phyloP scores from a whole-genome alignment of 2,888 invertebrate genomes.

The Anoplius nigerrimus region DNA sequence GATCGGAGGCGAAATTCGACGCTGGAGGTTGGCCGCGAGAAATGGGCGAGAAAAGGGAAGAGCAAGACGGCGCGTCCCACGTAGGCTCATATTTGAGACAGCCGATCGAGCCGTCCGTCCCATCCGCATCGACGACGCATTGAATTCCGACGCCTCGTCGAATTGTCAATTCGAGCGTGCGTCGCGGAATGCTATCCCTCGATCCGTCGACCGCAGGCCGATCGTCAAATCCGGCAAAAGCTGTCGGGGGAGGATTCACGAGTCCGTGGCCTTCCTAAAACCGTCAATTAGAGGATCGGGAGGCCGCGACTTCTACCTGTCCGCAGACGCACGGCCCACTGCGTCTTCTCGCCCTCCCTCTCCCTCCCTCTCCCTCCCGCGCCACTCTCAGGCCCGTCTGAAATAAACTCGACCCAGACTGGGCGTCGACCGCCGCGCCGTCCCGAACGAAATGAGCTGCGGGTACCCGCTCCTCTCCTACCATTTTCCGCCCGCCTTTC shows the following conservation, averaged over 20 bases:
- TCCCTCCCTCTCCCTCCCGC: not conserved
- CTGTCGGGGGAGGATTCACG: not conserved
- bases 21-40: no score
- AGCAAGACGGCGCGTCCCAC: no score
- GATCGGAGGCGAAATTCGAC: no score
- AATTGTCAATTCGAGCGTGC: no score
- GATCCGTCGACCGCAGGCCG: no score
- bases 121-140: no score
- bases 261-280: not conserved
- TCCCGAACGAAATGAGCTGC: conserved; percentile 56
- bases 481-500: conserved; percentile 1
- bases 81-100: no score
- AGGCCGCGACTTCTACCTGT: not conserved
- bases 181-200: no score
- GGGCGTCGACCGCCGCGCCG: conserved; percentile 57
- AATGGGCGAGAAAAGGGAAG: no score
- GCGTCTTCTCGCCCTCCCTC: not conserved
- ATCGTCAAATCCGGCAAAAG: no score
- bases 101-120: no score
- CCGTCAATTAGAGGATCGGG: not conserved
- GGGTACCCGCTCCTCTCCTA: conserved; percentile 32
- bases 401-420: conserved; percentile 59
- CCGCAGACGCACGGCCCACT: not conserved
- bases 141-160: no score
- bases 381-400: conserved; percentile 38